A percentile compares a stretch with the other conserved stretches of the same genome.
These are phyloP conservation scores for Typhlomys cinereus DNA, from an alignment of 2,113 vertebrate species.

Conservation along the genomic window DNA sequence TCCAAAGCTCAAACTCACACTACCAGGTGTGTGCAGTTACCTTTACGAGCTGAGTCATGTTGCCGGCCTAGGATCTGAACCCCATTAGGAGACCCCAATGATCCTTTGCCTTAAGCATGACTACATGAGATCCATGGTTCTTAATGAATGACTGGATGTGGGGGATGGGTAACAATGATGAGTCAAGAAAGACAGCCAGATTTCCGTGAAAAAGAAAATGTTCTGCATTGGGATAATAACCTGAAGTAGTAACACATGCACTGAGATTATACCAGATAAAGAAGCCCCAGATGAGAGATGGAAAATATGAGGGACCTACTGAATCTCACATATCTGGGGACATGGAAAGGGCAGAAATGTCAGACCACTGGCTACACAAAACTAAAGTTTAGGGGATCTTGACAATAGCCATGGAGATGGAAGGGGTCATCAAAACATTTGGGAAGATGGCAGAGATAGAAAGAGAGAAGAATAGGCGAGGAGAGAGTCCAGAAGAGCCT, in stretches of 20 bases:
- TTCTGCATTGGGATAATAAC: not conserved
- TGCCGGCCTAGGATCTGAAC: too few relatives aligned
- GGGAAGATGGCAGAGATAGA: not conserved
- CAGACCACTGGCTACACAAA: too few relatives aligned
- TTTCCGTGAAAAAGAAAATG: not conserved
- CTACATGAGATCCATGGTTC: too few relatives aligned
- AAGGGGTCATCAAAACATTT: not conserved
- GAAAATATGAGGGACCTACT: not conserved
- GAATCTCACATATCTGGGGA: not conserved
- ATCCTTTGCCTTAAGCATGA: too few relatives aligned
- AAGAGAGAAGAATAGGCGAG: fast-evolving
- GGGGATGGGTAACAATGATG: not conserved
- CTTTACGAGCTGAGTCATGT: too few relatives aligned
- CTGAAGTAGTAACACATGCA: too few relatives aligned
- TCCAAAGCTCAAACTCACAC: too few relatives aligned
- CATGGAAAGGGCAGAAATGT: not conserved
- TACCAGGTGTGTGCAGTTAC: too few relatives aligned
- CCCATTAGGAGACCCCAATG: too few relatives aligned
- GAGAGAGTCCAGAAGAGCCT: too few relatives aligned
- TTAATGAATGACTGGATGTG: not conserved
- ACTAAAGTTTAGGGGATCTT: not conserved
- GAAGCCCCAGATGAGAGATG: not conserved
- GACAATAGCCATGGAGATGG: not conserved
- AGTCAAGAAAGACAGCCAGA: not conserved
- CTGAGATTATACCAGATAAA: not conserved